Evolutionary conservation across 2,888 invertebrate genomes (phyloP).

Genomic region (Drosophila infuscata): DNA sequence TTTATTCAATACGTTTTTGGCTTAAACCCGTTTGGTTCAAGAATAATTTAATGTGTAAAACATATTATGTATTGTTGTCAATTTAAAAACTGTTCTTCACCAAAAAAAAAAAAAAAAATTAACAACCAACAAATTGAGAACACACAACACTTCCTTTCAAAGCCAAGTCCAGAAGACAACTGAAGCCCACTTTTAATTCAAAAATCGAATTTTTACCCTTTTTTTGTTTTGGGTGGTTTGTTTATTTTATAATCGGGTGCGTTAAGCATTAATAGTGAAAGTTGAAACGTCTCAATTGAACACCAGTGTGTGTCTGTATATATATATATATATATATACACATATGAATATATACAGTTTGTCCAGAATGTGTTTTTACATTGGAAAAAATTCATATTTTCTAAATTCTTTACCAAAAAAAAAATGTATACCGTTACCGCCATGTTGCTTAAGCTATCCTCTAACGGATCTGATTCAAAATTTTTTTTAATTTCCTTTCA

Average conservation of each 20-base stretch:
- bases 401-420: too few relatives aligned
- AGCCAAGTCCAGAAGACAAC: conserved; percentile 23
- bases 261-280: conserved; percentile 24
- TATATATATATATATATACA: neutral
- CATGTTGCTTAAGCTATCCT: too few relatives aligned
- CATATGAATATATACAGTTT: too few relatives aligned
- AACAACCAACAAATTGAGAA: neutral
- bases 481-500: too few relatives aligned
- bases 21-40: neutral
- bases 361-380: too few relatives aligned
- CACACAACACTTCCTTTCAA: conserved; percentile 35
- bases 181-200: conserved; percentile 20
- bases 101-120: neutral
- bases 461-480: too few relatives aligned
- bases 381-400: too few relatives aligned
- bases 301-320: conserved; percentile 2
- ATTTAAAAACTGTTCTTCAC: neutral
- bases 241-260: conserved; percentile 18
- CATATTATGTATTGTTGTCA: neutral
- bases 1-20: neutral
- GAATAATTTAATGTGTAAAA: neutral
- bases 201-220: neutral
- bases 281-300: conserved; percentile 29
- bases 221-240: neutral
- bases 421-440: too few relatives aligned